phyloP scores from a whole-genome alignment of 2,797 vertebrate species.

The Pyrocephalus nanus region DNA sequence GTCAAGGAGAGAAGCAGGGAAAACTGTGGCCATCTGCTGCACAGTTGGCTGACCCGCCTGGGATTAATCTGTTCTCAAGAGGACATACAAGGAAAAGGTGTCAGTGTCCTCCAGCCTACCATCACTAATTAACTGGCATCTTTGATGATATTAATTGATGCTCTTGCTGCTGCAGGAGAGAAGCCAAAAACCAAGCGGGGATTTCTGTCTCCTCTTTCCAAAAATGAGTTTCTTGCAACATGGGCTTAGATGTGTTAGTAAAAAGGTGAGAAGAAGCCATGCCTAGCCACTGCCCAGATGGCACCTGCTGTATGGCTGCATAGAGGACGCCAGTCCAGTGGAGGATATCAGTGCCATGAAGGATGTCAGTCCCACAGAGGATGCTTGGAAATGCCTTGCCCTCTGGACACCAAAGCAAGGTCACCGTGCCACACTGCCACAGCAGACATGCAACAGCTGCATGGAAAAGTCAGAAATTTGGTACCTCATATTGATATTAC shows the following conservation, averaged over 20 bases:
- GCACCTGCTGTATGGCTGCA: neutral
- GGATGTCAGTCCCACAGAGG: fast-evolving
- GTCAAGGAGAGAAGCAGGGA: neutral
- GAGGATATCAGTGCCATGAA: too few species aligned
- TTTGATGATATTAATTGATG: neutral
- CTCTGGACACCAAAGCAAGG: neutral
- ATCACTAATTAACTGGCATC: neutral
- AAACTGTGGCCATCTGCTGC: neutral
- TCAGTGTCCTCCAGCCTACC: neutral
- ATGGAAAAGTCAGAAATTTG: neutral
- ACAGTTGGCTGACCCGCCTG: neutral
- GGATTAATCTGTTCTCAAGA: neutral
- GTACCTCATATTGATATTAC: neutral
- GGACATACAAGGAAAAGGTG: neutral
- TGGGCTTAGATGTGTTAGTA: neutral
- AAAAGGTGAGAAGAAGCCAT: neutral
- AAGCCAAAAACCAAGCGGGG: neutral
- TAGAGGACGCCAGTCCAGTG: neutral
- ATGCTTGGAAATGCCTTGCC: neutral
- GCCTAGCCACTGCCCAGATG: neutral
- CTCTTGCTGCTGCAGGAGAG: neutral
- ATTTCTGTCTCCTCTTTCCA: neutral
- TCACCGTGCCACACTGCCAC: neutral
- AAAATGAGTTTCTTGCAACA: neutral
- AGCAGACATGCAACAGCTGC: neutral